Percentiles rank a stretch among this genome's conserved stretches.
Conservation (phyloP, 2,113 vertebrate genomes). For the Pseudopipra pipra region DNA sequence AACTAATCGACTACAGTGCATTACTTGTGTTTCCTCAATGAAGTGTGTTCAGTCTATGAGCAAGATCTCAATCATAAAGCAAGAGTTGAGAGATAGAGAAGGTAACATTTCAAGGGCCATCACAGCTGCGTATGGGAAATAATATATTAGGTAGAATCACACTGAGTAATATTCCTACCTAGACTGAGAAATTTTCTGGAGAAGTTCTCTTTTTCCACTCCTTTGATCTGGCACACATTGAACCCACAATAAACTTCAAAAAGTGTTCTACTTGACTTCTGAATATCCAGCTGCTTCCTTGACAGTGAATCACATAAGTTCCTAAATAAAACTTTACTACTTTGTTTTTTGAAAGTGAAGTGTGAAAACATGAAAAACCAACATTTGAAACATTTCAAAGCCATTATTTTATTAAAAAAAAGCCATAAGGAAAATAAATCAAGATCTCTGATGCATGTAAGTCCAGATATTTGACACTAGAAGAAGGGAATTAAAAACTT, state of each 20-base stretch:
- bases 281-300: neutral
- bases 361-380: neutral
- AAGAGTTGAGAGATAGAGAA: neutral
- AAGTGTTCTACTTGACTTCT: neutral
- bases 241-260: neutral
- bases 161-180: neutral
- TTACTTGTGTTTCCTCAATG: neutral
- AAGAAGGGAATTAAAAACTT: neutral
- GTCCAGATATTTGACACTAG: neutral
- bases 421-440: neutral
- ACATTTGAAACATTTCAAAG: neutral
- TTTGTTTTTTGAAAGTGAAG: neutral
- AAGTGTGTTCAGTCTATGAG: neutral
- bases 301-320: neutral
- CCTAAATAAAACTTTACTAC: neutral
- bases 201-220: neutral
- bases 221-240: neutral
- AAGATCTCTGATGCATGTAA: neutral
- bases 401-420: neutral
- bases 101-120: neutral
- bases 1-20: neutral
- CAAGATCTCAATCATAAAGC: neutral
- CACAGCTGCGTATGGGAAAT: neutral
- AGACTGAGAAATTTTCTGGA: neutral
- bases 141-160: neutral